Base-by-base conservation (phyloP, 2,888 invertebrate species). In the Sinodicranocentrus sp. region DNA sequence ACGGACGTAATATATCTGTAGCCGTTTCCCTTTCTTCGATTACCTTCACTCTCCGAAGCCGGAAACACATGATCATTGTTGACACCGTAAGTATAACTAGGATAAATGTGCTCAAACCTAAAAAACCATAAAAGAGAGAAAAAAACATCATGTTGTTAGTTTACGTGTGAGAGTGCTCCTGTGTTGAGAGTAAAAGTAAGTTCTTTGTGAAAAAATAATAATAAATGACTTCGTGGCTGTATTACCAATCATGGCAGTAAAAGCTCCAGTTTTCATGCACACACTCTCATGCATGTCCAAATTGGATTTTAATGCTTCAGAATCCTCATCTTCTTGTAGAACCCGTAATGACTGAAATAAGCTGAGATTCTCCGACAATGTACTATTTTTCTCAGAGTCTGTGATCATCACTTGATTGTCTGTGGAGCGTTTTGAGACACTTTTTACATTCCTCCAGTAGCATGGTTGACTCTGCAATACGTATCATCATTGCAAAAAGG, bases 381-480 rank as follows among this genome's bases (percentile, higher is more conserved):
- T 87, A 43, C 87, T 91, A 67, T 91, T 89, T 70, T 84, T 61
- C 19, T 87, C 86, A 1, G 85, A 75, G 25, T 87, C 85, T 15
- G 80, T 65, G 19, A 86, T 85, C 39, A 85, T 82, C 21, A 48
- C 63, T 26, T 75, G 68, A 19, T 73, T 85, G 25, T 86, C 87
- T 8, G 88, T 87, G 1, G 96, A 95, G 89, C 96, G 93, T 89
- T 95, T 95, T 26, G 93, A 92, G 39, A 96, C 94, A 72, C 86
- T 88, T 91, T 97, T 96, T 88, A 96, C 94, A 90, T 96, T 97
- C 84, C 97, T 94, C 97, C 97, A 97, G 90, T 97, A 96, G 89
- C 97, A 97, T 0, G 96, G 96, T 91, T 97, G 97, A 85, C 95
- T 96, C 97, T 97, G 91, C 33, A 90, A 89, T 6, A 33, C 5